A percentile compares a stretch with the other conserved stretches of the same genome.
These are phyloP conservation scores for Medauroidea extradentata DNA, from an alignment of 1,140 invertebrate genomes.

Conservation along the genomic window DNA sequence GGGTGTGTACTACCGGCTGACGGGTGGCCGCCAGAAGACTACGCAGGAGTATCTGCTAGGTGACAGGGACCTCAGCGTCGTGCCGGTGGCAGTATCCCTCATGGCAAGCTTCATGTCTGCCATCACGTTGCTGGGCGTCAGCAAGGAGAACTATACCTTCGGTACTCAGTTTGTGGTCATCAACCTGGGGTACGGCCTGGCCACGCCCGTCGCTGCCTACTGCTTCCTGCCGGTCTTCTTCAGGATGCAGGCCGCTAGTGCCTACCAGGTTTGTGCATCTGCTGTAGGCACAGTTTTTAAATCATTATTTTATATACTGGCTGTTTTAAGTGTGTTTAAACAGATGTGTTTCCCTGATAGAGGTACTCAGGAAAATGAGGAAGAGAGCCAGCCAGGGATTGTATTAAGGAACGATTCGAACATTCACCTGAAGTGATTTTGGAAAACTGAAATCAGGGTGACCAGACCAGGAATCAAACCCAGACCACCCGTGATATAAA, in stretches of 20 bases:
- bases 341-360: too few species aligned
- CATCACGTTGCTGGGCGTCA: conserved; percentile 84
- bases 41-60: conserved; percentile 80
- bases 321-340: too few species aligned
- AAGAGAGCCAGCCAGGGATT: too few species aligned
- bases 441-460: too few species aligned
- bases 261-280: conserved; percentile 66
- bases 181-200: conserved; percentile 74
- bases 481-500: too few species aligned
- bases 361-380: too few species aligned
- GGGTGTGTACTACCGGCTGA: conserved; percentile 78
- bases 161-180: conserved; percentile 82
- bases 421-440: too few species aligned
- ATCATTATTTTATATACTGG: too few species aligned
- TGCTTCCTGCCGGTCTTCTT: conserved; percentile 88
- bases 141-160: conserved; percentile 77
- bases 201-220: conserved; percentile 73
- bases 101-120: conserved; percentile 96
- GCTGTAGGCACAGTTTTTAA: too few species aligned
- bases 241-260: conserved; percentile 76
- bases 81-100: conserved; percentile 78
- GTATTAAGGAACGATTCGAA: too few species aligned
- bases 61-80: conserved; percentile 68
- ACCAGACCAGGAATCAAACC: too few species aligned
- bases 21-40: conserved; percentile 81